Base-by-base conservation (phyloP, 2,797 vertebrate genomes). In the Ceyx erithaca region DNA sequence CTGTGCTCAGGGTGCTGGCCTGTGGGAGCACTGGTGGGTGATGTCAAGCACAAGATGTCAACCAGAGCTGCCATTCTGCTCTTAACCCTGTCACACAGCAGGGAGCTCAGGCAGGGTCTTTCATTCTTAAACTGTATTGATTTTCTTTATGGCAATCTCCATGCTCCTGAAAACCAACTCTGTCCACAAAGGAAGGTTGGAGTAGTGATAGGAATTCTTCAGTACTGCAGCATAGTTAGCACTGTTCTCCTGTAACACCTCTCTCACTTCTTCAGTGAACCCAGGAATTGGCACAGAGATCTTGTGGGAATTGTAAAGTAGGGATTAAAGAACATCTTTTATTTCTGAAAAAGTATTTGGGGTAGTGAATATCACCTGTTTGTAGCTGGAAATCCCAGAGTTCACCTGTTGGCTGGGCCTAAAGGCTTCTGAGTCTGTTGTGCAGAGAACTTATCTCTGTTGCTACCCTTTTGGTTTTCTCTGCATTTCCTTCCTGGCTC, bases 61-160 rank as follows among this genome's bases (percentile, higher is more conserved):
- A 3, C 17, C 16, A 15, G 69, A 15, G 69, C 35, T 76, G 12
- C 22, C 61, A 18, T 54, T 8, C 57, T 70, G 30, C 54, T 73
- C 5, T 85, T 70, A 82, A 77, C 15, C 41, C 20, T 75, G 49
- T 46, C 41, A 19, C 80, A 54, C 25, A 79, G 87, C 46, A 85
- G 43, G 62, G 26, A 67, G 18, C 92, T 91, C 37, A 19, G 4
- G 85, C 41, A 69, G 45, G 80, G 67, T 85, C 82, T 77, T 89
- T 67, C 81, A 80, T 93, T 92, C 72, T 90, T 61, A 62, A 90
- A 85, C 31, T 58, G 7, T 77, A 92, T 85, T 83, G 71, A 78
- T 87, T 88, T 40, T 76, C 4, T 94, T 88, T 82, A 83, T 78
- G 52, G 37, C 3, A 3, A 52, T 35, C 51, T 67, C 28, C 63